These are phyloP conservation scores for Drosophila suzukii DNA, from an alignment of 1,140 invertebrate species.

Conservation along the genomic window DNA sequence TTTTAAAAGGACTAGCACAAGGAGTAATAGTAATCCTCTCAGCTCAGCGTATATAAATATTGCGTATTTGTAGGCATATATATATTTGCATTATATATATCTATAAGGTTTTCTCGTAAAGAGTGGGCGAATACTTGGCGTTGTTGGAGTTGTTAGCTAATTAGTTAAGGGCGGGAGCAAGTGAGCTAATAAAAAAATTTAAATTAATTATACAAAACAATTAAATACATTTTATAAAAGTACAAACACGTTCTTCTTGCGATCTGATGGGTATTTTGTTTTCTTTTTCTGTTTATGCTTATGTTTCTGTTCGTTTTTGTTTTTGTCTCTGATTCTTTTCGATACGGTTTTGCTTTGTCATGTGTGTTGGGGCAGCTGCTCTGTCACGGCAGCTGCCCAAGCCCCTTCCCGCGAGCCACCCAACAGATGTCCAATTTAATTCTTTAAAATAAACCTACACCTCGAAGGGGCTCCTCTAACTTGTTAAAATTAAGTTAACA, in stretches of 20 bases:
- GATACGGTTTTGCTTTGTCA: constrained; percentile 54
- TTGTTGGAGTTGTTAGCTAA: constrained; percentile 47
- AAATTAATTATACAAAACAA: constrained; percentile 65
- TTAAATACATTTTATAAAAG: constrained; percentile 76
- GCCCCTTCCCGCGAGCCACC: background rate
- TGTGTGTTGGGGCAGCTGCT: constrained; percentile 32
- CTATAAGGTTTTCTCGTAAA: constrained; percentile 42
- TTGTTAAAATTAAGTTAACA: background rate
- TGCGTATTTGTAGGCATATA: constrained; percentile 40
- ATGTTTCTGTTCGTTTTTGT: constrained; percentile 21
- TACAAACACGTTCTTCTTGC: constrained; percentile 60
- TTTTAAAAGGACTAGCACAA: constrained; percentile 75
- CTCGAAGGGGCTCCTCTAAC: background rate
- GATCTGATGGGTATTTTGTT: constrained; percentile 33
- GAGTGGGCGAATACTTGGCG: constrained; percentile 52
- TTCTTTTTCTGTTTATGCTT: constrained; percentile 24
- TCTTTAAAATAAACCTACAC: background rate
- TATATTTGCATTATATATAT: constrained; percentile 27
- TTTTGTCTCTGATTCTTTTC: background rate
- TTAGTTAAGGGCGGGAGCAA: constrained; percentile 52
- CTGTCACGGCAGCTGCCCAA: constrained; percentile 65
- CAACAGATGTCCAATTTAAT: constrained; percentile 5
- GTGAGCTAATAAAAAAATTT: constrained; percentile 67
- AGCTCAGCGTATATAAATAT: constrained; percentile 73
- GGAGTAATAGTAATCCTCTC: constrained; percentile 63